A percentile compares a stretch with the other conserved stretches of the same genome.
These are phyloP conservation scores for Galbula dea DNA, from an alignment of 2,113 vertebrate genomes.

Conservation along the genomic window DNA sequence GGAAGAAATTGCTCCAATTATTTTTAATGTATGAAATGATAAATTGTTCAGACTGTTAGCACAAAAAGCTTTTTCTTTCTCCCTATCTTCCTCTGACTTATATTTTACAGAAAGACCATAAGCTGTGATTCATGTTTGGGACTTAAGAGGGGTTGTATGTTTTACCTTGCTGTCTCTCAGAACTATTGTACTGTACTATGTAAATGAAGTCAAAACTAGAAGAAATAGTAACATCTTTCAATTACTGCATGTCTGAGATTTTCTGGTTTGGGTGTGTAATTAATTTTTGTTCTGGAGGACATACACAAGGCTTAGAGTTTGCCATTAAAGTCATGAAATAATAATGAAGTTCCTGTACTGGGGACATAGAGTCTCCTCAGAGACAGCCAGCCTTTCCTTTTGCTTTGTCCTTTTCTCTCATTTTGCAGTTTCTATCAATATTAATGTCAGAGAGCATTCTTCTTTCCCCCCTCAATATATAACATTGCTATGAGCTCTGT, in stretches of 20 bases:
- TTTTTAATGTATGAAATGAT: conserved; percentile 21
- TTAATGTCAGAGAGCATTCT: neutral
- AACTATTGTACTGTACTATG: neutral
- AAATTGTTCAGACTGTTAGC: neutral
- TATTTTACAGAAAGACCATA: neutral
- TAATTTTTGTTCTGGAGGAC: neutral
- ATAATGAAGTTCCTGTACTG: conserved; percentile 51
- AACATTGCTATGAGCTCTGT: neutral
- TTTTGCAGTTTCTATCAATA: conserved; percentile 48
- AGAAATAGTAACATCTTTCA: neutral
- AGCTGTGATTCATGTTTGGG: neutral
- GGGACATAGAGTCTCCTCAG: conserved; percentile 24
- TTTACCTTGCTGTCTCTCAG: neutral
- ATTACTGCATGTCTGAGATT: neutral
- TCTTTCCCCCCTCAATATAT: neutral
- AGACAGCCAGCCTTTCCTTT: conserved; percentile 27
- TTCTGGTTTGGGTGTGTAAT: neutral
- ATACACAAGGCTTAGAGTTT: neutral
- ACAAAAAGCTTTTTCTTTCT: neutral
- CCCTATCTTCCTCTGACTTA: neutral
- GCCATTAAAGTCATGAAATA: conserved; percentile 46
- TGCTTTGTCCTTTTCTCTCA: conserved; percentile 15
- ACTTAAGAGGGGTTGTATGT: neutral
- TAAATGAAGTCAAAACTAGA: neutral
- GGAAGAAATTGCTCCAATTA: conserved; percentile 25